Conservation (phyloP, 2,113 vertebrate genomes). For the Pseudopipra pipra region DNA sequence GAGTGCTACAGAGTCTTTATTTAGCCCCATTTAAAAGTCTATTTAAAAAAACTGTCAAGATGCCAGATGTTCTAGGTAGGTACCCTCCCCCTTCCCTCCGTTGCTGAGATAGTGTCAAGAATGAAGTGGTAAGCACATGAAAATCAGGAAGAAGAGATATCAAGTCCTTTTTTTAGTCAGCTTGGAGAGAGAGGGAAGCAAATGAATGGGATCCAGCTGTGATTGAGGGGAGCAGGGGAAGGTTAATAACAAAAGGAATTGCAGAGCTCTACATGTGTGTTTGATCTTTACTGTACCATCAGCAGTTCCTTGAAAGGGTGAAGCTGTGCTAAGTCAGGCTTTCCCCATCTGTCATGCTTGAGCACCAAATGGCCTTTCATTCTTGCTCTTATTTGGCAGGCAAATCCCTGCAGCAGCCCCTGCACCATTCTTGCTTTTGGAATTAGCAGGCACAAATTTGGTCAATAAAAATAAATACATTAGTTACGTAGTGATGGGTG, state of each 20-base stretch:
- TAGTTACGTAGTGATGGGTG: rapidly evolving
- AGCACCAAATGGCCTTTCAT: neutral
- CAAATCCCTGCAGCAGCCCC: neutral
- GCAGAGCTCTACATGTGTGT: neutral
- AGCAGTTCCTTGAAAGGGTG: constrained; percentile 52
- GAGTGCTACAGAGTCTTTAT: constrained; percentile 32
- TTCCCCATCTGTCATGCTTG: constrained; percentile 1
- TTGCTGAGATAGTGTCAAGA: constrained; percentile 18
- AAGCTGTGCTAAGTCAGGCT: constrained; percentile 34
- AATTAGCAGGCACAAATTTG: neutral
- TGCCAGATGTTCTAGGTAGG: constrained; percentile 54
- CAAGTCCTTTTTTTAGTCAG: constrained; percentile 38
- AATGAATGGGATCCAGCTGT: constrained; percentile 56
- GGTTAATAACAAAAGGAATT: constrained; percentile 30
- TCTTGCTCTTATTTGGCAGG: constrained; percentile 24
- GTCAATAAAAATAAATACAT: neutral
- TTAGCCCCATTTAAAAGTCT: constrained; percentile 47
- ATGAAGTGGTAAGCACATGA: constrained; percentile 17
- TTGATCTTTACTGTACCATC: constrained; percentile 38
- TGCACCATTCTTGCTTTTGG: neutral
- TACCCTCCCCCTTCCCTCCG: constrained; percentile 13
- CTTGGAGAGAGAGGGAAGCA: neutral
- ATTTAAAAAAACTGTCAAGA: constrained; percentile 43
- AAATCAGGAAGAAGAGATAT: constrained; percentile 48
- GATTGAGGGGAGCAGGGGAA: neutral